These are phyloP conservation scores for Gila robusta DNA, from an alignment of 2,797 vertebrate genomes.

Conservation along the genomic window DNA sequence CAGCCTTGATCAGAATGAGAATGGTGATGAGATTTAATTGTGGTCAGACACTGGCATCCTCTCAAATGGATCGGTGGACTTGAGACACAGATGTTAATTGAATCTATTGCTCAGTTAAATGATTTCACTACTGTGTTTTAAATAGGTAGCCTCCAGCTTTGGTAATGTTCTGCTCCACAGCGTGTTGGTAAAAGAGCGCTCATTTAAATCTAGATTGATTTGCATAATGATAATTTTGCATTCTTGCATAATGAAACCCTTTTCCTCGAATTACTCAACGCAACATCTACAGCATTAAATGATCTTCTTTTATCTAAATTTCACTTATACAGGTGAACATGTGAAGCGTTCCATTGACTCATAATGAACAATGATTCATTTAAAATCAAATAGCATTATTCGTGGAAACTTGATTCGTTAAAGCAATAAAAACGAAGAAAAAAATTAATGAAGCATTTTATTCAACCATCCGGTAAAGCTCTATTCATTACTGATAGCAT, in stretches of 20 bases:
- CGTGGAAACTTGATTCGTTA: neutral
- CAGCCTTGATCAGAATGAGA: conserved; percentile 41
- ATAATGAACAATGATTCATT: conserved; percentile 17
- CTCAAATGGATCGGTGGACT: conserved; percentile 59
- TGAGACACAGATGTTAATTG: conserved; percentile 83
- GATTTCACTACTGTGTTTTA: conserved; percentile 80
- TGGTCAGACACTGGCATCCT: conserved; percentile 51
- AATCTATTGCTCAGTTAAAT: conserved; percentile 81
- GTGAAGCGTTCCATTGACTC: conserved; percentile 53
- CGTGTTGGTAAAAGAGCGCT: conserved; percentile 81
- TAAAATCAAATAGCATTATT: conserved; percentile 30
- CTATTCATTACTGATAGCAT: neutral
- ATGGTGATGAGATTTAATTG: conserved; percentile 54
- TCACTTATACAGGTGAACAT: conserved; percentile 51
- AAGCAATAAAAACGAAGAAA: neutral
- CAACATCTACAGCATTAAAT: conserved; percentile 48
- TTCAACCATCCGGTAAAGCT: neutral
- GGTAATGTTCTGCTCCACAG: conserved; percentile 82
- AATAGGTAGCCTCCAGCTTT: conserved; percentile 79
- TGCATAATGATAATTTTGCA: conserved; percentile 76
- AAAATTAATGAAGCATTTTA: conserved; percentile 2
- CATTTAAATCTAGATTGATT: conserved; percentile 82
- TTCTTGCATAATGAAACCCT: conserved; percentile 63
- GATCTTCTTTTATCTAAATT: conserved; percentile 58
- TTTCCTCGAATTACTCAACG: conserved; percentile 57